A percentile compares a stretch with the other conserved stretches of the same genome.
Evolutionary conservation across 2,113 vertebrate species (phyloP).

Genomic region (Calidris pugnax): DNA sequence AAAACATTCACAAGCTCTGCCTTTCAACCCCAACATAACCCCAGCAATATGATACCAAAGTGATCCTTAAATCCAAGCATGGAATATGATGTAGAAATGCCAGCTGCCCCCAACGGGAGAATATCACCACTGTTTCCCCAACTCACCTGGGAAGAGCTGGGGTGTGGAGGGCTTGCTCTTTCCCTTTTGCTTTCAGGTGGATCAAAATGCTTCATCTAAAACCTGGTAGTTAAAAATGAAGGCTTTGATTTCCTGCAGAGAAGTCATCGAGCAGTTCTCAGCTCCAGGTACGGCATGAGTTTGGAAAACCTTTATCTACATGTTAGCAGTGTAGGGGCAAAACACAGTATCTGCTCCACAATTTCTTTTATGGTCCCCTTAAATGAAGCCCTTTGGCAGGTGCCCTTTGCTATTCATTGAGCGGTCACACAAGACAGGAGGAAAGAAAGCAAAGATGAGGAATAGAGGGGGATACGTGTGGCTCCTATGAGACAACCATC

Average conservation of each 20-base stretch:
- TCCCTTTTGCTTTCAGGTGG: background rate
- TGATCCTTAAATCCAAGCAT: background rate
- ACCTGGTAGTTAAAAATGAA: background rate
- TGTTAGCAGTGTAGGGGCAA: background rate
- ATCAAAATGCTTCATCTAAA: background rate
- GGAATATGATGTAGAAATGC: fast-evolving
- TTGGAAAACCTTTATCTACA: background rate
- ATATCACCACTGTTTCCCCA: background rate
- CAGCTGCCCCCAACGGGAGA: fast-evolving
- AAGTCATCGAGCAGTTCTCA: background rate
- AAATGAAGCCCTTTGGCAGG: background rate
- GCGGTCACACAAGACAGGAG: background rate
- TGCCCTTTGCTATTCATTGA: background rate
- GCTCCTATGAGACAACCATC: background rate
- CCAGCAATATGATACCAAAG: background rate
- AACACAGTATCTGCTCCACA: background rate
- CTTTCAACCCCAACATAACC: background rate
- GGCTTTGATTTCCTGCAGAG: background rate
- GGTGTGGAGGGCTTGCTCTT: background rate
- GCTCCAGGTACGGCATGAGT: background rate
- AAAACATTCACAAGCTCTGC: background rate
- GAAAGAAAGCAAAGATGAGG: background rate
- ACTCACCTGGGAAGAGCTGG: fast-evolving
- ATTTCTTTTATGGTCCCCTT: background rate
- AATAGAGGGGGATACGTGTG: background rate